phyloP scores from a whole-genome alignment of 1,140 invertebrate genomes.

The Platorchestia sp. region DNA sequence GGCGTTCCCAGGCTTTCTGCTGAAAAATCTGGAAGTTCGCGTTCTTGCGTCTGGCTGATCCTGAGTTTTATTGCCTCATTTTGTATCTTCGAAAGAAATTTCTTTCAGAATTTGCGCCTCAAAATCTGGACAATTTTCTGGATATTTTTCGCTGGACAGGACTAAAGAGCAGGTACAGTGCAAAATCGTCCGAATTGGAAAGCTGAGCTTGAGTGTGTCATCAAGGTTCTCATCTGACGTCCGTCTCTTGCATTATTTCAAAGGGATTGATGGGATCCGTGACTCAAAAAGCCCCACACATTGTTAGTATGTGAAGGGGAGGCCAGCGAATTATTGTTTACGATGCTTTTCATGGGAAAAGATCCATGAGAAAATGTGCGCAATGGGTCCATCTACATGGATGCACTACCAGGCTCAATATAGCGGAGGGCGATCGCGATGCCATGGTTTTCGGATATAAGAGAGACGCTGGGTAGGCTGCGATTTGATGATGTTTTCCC shows the following conservation, averaged over 20 bases:
- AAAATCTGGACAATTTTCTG: slow-evolving; percentile 11
- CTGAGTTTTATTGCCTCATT: slow-evolving; percentile 7
- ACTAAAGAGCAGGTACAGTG: slow-evolving; percentile 33
- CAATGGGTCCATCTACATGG: background rate
- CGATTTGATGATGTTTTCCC: slow-evolving; percentile 46
- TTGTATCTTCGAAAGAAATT: slow-evolving; percentile 5
- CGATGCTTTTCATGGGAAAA: slow-evolving; percentile 14
- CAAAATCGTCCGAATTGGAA: slow-evolving; percentile 50
- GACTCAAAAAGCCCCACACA: slow-evolving; percentile 41
- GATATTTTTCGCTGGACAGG: slow-evolving; percentile 4
- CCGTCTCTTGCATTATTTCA: slow-evolving; percentile 37
- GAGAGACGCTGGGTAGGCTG: slow-evolving; percentile 8
- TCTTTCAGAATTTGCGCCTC: slow-evolving; percentile 22
- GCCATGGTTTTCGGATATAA: background rate
- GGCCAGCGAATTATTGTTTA: background rate
- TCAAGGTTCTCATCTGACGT: background rate
- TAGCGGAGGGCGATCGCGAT: background rate
- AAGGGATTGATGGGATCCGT: slow-evolving; percentile 29
- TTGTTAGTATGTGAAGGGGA: slow-evolving; percentile 38
- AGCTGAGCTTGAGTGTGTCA: slow-evolving; percentile 47
- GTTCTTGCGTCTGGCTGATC: background rate
- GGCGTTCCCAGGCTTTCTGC: background rate
- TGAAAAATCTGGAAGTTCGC: slow-evolving; percentile 29
- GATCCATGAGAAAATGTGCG: slow-evolving; percentile 13
- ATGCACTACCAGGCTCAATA: slow-evolving; percentile 9